Evolutionary conservation across 2,888 invertebrate species (phyloP), one percentile per base, ranked within the genome.

Genomic region (Pandemis corylana): DNA sequence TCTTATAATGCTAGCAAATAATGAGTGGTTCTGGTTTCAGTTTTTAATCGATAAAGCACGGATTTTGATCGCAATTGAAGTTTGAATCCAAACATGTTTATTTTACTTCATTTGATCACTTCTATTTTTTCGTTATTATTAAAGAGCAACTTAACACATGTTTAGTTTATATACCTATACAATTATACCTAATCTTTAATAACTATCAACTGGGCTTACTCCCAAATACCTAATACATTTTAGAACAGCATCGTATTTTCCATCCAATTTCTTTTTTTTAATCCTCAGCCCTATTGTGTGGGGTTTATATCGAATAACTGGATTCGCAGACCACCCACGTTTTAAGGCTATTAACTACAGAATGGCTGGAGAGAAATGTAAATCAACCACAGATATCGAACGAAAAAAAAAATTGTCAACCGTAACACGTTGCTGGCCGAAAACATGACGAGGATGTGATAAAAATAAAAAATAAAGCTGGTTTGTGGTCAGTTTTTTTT

Each of bases 311-410:
- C 59, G 77, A 79, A 80, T 78, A 77, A 79, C 53, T 59, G 76
- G 68, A 75, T 78, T 77, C 74, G 78, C 77, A 65, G 78, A 72
- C 78, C 78, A 78, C 78, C 78, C 78, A 78, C 78, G 76, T 49
- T 64, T 61, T 53, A 46, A 72, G 51, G 70, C 72, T 75, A 75
- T 69, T 69, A 75, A 59, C 41, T 76, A 65, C 63, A 42, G 66
- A 59, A 59, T 51, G 51, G 56, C 56, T 10, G 10, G 64, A 49
- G 41, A 46, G 61, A 74, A 73, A 74, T 74, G 69, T 65, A 69
- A 69, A 74, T 74, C 72, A 42, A 44, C 64, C 53, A 65, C 15
- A 64, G 68, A 74, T 74, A 61, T 65, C 59, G 73, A 65, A 51
- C 12, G 68, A 53, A 56, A 68, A 68, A 69, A 68, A 68, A 69